Conservation (phyloP, 2,113 vertebrate species). For the Larimichthys crocea region DNA sequence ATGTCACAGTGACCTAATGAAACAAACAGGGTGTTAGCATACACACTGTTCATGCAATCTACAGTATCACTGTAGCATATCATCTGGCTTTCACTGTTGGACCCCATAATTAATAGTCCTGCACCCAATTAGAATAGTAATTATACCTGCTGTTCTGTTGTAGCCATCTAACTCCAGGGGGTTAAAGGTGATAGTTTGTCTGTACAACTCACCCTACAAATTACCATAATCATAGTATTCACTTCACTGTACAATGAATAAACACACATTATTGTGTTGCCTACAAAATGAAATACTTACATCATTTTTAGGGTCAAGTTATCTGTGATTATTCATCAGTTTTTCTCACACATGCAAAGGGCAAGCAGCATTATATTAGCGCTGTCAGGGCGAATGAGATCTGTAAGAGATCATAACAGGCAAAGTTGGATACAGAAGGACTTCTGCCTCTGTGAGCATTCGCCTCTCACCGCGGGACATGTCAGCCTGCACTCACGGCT, state of each 20-base stretch:
- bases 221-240: constrained; percentile 42
- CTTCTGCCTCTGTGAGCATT: constrained; percentile 60
- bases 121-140: constrained; percentile 58
- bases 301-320: not conserved
- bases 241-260: constrained; percentile 10
- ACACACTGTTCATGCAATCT: constrained; percentile 15
- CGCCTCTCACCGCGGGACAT: constrained; percentile 51
- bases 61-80: constrained; percentile 19
- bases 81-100: constrained; percentile 32
- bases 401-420: constrained; percentile 19
- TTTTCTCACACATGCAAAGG: not conserved
- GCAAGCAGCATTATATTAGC: not conserved
- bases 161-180: constrained; percentile 27
- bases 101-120: constrained; percentile 45
- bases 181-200: constrained; percentile 31
- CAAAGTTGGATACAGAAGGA: constrained; percentile 26
- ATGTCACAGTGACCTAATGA: constrained; percentile 39
- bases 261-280: not conserved
- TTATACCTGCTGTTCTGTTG: constrained; percentile 59
- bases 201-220: constrained; percentile 15
- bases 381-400: constrained; percentile 7
- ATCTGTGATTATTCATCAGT: not conserved
- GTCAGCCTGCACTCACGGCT: constrained; percentile 42
- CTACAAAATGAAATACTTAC: not conserved
- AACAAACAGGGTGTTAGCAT: constrained; percentile 19